These are phyloP conservation scores for Eupeodes corollae DNA, from an alignment of 1,140 invertebrate species.

Conservation along the genomic window DNA sequence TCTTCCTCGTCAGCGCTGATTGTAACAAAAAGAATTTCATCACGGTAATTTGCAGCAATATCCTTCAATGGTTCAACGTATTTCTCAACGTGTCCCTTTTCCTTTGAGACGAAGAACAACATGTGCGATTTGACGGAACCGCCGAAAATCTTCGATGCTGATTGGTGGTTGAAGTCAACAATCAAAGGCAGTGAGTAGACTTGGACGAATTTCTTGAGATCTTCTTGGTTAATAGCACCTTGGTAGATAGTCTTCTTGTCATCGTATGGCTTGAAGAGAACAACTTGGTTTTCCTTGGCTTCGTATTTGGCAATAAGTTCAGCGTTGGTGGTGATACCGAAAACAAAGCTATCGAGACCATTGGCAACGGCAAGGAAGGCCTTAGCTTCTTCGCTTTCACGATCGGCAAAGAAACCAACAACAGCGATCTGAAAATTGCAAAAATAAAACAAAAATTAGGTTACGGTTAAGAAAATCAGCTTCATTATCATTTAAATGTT, in stretches of 20 bases:
- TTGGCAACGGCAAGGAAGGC: conserved; percentile 70
- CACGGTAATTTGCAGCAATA: conserved; percentile 80
- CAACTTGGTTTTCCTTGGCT: conserved; percentile 22
- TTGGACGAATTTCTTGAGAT: conserved; percentile 73
- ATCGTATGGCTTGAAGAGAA: conserved; percentile 68
- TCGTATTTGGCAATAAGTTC: conserved; percentile 50
- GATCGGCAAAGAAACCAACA: conserved; percentile 91
- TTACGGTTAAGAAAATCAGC: background rate
- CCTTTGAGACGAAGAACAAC: conserved; percentile 87
- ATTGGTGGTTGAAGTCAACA: conserved; percentile 96
- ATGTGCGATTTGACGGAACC: conserved; percentile 95
- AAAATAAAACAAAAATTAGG: background rate
- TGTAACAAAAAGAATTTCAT: conserved; percentile 87
- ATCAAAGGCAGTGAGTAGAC: conserved; percentile 82
- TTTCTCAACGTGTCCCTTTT: conserved; percentile 69
- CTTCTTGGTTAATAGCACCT: conserved; percentile 53
- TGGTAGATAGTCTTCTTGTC: conserved; percentile 75
- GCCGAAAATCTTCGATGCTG: conserved; percentile 92
- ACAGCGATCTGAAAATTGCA: conserved; percentile 53
- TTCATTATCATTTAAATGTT: too few relatives aligned
- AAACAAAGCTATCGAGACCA: conserved; percentile 75
- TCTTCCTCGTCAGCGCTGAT: conserved; percentile 93
- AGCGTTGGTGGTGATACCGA: conserved; percentile 72
- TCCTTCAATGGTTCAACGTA: conserved; percentile 62
- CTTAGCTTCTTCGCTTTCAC: conserved; percentile 65